A percentile compares a stretch with the other conserved stretches of the same genome.
Evolutionary conservation across 2,888 invertebrate genomes (phyloP).

Genomic region (Rugalucina vietnamica): DNA sequence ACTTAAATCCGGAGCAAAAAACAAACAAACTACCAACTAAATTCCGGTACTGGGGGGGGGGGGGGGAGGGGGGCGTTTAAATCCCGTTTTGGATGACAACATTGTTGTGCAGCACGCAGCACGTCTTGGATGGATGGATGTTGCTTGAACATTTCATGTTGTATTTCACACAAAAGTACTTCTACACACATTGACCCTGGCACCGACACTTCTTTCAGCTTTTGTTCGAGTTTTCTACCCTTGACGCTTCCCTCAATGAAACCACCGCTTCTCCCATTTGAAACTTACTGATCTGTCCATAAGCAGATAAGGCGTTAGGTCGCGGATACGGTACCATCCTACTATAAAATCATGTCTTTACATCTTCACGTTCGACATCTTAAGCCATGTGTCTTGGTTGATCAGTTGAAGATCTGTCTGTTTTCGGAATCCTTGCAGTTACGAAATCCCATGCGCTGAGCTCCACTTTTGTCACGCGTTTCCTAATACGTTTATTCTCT

Average conservation of each 20-base stretch:
- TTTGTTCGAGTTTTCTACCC: neutral
- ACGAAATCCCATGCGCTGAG: neutral
- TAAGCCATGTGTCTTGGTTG: neutral
- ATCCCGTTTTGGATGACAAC: too few species aligned
- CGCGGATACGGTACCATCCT: neutral
- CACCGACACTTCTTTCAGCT: constrained; percentile 15
- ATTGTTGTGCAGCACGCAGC: too few species aligned
- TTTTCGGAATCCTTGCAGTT: neutral
- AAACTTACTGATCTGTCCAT: neutral
- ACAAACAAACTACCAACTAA: too few species aligned
- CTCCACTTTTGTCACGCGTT: neutral
- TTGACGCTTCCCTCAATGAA: neutral
- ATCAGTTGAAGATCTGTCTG: neutral
- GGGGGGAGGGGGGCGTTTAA: too few species aligned
- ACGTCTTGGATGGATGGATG: neutral
- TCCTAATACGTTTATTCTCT: neutral
- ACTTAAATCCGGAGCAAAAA: too few species aligned
- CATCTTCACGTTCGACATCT: neutral
- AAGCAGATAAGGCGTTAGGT: neutral
- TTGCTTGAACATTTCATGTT: neutral
- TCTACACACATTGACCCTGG: neutral
- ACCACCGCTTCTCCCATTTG: neutral
- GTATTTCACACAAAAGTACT: constrained; percentile 2
- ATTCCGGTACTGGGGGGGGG: too few species aligned
- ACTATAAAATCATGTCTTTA: neutral